phyloP scores from a whole-genome alignment of 2,113 vertebrate species.

The Siphamia tubifer region DNA sequence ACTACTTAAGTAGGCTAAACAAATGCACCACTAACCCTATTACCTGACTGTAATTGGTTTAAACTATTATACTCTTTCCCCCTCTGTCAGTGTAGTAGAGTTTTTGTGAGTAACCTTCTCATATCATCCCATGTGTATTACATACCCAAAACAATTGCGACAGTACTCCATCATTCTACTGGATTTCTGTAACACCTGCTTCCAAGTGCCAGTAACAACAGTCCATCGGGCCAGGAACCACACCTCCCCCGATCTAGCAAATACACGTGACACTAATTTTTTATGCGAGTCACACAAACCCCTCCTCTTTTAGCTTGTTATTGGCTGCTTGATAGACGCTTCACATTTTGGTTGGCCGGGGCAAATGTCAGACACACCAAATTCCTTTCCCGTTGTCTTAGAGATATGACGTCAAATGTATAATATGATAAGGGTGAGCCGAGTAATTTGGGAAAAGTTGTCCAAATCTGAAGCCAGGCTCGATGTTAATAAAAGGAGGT shows the following conservation, averaged over 20 bases:
- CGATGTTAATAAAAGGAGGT: neutral
- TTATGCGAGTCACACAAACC: constrained; percentile 8
- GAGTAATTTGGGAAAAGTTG: constrained; percentile 13
- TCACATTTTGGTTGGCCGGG: constrained; percentile 51
- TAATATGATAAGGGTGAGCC: constrained; percentile 44
- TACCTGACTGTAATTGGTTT: neutral
- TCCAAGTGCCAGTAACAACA: constrained; percentile 15
- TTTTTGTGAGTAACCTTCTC: no score
- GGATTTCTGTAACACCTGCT: constrained; percentile 32
- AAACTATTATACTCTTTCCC: neutral
- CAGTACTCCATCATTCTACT: neutral
- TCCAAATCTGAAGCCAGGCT: neutral
- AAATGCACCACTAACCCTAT: no score
- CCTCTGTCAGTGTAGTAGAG: no score
- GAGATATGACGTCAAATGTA: constrained; percentile 75
- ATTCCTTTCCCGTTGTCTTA: constrained; percentile 71
- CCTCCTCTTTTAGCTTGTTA: constrained; percentile 47
- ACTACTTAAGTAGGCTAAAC: no score
- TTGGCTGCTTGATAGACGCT: constrained; percentile 60
- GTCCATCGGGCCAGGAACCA: constrained; percentile 11
- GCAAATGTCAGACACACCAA: constrained; percentile 36
- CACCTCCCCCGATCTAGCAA: constrained; percentile 62
- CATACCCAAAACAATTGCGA: neutral
- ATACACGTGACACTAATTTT: constrained; percentile 74
- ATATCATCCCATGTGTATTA: neutral